phyloP scores from a whole-genome alignment of 2,888 invertebrate genomes.

The Cantharis flavilabris region DNA sequence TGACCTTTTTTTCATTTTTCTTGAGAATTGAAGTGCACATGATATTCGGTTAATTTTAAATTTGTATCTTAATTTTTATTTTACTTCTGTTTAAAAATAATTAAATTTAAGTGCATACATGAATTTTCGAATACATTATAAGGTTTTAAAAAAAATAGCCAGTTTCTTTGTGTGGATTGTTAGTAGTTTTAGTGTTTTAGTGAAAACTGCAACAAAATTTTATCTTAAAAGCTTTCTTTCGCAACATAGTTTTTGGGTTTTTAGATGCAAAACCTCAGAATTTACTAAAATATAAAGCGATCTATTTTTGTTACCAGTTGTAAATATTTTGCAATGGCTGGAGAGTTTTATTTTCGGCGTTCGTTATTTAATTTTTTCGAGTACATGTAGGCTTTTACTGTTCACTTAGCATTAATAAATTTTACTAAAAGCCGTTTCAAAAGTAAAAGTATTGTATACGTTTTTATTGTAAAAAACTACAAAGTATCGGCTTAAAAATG shows the following conservation, averaged over 20 bases:
- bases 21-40: not conserved
- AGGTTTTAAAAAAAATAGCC: not conserved
- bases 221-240: slow-evolving; percentile 2
- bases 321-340: not conserved
- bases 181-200: not conserved
- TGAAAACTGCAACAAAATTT: not conserved
- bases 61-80: not conserved
- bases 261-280: not conserved
- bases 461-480: not conserved
- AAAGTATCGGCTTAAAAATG: not conserved
- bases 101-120: not conserved
- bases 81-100: not conserved
- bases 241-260: not conserved
- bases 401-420: not conserved
- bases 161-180: not conserved
- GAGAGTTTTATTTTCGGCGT: not conserved
- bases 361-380: not conserved
- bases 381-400: not conserved
- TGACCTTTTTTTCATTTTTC: no score
- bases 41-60: not conserved
- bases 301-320: no score
- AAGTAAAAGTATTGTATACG: not conserved
- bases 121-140: not conserved
- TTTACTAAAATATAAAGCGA: not conserved
- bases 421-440: not conserved